Evolutionary conservation across 2,113 vertebrate species (phyloP), one percentile per base, ranked within the genome.

Genomic region (Ahaetulla prasina): DNA sequence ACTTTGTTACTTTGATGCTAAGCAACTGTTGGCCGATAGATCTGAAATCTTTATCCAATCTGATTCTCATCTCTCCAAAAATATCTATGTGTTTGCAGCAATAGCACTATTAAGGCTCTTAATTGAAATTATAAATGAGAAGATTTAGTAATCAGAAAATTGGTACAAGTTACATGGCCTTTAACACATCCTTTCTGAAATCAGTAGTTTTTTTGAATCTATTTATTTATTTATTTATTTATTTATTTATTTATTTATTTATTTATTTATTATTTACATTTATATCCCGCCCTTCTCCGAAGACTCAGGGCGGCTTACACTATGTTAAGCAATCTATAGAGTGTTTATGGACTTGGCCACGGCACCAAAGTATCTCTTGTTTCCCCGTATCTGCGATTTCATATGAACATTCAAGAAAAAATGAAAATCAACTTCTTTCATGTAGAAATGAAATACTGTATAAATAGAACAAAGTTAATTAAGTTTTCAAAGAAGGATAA

Each of bases 321-420:
- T n/a, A n/a, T n/a, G n/a, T n/a, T n/a, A n/a, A n/a, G n/a, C n/a
- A n/a, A n/a, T n/a, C 68, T 47, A n/a, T 55, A 47, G 52, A 80
- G 89, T 68, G 8, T 88, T 93, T 74, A 93, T 85, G 9, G 86
- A 22, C 18, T 80, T 43, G 18, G 35, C 35, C 54, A 92, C 90
- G 47, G 43, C 85, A 92, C n/a, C 91, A 89, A 25, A 0, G 16
- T 87, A 93, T 92, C 43, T 16, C n/a, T 60, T 22, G 53, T 85
- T 96, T 94, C 90, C 93, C 84, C 90, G 43, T 45, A 50, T 52
- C 12, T 92, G 47, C 9, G 90, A 39, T 80, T 80, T 80, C 18
- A 22, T 43, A 43, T 80, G 18, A 18, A 74, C 35, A 80, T 22
- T 80, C 35, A 80, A 22, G 74, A 18, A 39, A 39, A 80, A 39